Evolutionary conservation across 2,113 vertebrate species (phyloP), one percentile per base, ranked within the genome.

Genomic region (Mugil cephalus): DNA sequence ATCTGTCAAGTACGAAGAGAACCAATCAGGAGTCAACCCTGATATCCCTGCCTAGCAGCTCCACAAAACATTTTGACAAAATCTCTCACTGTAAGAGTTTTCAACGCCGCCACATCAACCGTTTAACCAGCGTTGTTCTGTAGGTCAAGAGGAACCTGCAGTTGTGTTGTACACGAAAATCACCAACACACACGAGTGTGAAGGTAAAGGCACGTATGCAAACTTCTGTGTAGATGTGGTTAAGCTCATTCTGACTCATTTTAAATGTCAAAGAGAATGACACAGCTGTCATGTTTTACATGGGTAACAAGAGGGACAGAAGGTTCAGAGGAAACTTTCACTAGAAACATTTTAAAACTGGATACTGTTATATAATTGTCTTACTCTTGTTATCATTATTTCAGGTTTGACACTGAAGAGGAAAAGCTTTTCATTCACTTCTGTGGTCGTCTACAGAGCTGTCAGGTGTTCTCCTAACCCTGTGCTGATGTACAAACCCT

Each of bases 381-480:
- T 43, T 12, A 5, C 40, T 24, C 14, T 13, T 30, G 5, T 30
- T 1, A 0, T 3, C 11, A 6, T n/a, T 42, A 39, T 50, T 42
- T 35, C 40, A 69, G 66, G 30, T 38, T 8, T 2, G 13, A 1
- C 8, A 14, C 0, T 36, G 34, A 69, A 7, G 42, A 52, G 30
- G 40, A 35, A 0, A 6, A 21, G 0, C 3, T 68, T 3, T 0
- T 13, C 6, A 1, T 0, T 38, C 0, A 38, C 13, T 15, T 38
- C 52, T 21, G 18, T 19, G 30, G 52, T 14, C 11, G 40, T 17
- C 19, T 47, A 68, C 52, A 68, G 40, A 55, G 0, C 24, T 0
- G 1, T 55, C 24, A 15, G 21, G 19, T n/a, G 18, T 6, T 0
- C 2, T 6, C 34, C 18, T 7, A 13, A 8, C 18, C 1, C 56